Conservation (phyloP, 2,888 invertebrate genomes). For the Amiota minor region DNA sequence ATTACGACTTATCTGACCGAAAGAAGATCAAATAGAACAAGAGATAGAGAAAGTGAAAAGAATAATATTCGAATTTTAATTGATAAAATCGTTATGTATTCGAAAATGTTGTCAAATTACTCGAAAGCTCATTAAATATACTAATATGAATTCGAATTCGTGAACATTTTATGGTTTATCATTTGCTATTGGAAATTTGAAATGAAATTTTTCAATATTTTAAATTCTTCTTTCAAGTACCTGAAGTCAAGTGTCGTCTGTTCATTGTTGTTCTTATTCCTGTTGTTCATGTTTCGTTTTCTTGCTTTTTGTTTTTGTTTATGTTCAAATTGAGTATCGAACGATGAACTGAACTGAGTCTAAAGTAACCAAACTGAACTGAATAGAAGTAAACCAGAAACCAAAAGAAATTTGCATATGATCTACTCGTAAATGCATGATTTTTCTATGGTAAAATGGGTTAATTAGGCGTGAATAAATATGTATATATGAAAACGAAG, state of each 20-base stretch:
- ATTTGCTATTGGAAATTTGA: not conserved
- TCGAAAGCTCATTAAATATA: constrained; percentile 13
- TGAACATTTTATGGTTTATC: not conserved
- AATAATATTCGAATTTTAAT: too few species aligned
- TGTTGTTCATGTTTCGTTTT: not conserved
- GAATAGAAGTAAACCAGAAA: not conserved
- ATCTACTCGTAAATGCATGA: not conserved
- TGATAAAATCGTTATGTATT: not conserved
- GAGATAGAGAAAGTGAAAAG: too few species aligned
- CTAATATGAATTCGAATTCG: constrained; percentile 6
- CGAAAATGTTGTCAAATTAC: constrained; percentile 11
- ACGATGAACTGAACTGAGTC: too few species aligned
- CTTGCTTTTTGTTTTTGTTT: not conserved
- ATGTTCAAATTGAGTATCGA: too few species aligned
- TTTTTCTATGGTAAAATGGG: constrained; percentile 6
- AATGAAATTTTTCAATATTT: not conserved
- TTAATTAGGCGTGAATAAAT: constrained; percentile 20
- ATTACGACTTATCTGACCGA: too few species aligned
- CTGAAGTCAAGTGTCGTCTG: not conserved
- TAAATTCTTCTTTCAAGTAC: not conserved
- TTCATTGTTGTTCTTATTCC: not conserved
- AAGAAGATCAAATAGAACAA: too few species aligned
- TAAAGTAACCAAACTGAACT: too few species aligned
- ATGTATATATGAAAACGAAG: not conserved
- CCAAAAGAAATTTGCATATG: constrained; percentile 2